Base-by-base conservation (phyloP, 2,888 invertebrate species). In the Drosophila leonis region DNA sequence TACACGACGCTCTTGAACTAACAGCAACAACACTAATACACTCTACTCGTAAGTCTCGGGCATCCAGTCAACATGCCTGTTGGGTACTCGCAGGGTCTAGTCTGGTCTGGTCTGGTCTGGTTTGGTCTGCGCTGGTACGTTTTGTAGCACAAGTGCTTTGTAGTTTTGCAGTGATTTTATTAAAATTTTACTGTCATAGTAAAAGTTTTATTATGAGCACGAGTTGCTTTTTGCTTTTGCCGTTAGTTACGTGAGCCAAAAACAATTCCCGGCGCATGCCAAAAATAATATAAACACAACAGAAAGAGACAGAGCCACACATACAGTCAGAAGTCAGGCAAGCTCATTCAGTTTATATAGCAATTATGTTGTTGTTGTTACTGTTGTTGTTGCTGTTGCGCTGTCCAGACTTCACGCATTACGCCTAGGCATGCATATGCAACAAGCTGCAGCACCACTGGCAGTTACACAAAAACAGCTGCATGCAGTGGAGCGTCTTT, bases 131-230 rank as follows among this genome's bases (percentile, higher is more conserved):
- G 35, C 9, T 72, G 72, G 64, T 62, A 44, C 55, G 42, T 59
- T 67, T 63, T 57, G 75, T 75, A 55, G 76, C 70, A 63, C 81
- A 75, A 82, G 82, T 81, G 79, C 77, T 77, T 79, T 75, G 79
- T 69, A 81, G 82, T 71, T 77, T 84, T 84, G 83, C 84, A 80
- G 80, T 80, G 83, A 84, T 83, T 83, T 84, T 84, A 84, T 83
- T 83, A 83, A 83, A 84, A 83, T 84, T 83, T 83, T 84, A 82
- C 84, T 83, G 83, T 83, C 83, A 83, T 80, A 72, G 82, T 83
- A 82, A 82, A 83, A 84, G 78, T 84, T 83, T 84, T 84, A 83
- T 83, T 84, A 84, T 82, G 78, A 75, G 78, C 84, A 72, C 63
- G 64, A 71, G 59, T 65, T 64, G 67, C 54, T 63, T 74, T 37